These are phyloP conservation scores for Lasioglossum morio DNA, from an alignment of 2,888 invertebrate genomes.

Conservation along the genomic window DNA sequence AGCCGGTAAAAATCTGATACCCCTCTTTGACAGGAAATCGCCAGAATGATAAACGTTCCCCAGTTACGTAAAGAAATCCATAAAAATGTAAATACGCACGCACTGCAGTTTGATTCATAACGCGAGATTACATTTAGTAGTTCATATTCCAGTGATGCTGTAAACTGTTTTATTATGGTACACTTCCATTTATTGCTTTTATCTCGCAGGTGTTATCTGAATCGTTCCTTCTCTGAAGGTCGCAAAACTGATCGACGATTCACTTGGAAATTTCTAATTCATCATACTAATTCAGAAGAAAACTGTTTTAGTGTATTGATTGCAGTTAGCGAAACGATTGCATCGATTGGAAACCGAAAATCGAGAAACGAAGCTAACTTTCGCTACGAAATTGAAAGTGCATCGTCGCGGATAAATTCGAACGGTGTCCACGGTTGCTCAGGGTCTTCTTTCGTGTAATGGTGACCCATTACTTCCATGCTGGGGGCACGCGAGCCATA, in stretches of 20 bases:
- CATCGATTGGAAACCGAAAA: neutral
- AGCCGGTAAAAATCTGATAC: no score
- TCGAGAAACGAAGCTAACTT: neutral
- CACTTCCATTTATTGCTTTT: neutral
- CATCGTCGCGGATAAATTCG: neutral
- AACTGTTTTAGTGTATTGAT: neutral
- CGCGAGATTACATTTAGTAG: neutral
- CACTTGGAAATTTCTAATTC: neutral
- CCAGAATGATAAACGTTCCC: neutral
- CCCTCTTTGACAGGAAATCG: no score
- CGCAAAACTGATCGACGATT: neutral
- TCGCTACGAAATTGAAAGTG: neutral
- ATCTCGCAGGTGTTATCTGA: neutral
- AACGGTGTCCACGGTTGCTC: constrained; percentile 3
- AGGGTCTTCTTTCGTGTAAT: constrained; percentile 72
- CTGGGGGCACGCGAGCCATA: constrained; percentile 81
- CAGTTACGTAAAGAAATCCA: neutral
- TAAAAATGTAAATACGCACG: neutral
- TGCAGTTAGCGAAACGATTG: neutral
- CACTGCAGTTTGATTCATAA: neutral
- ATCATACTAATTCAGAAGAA: neutral
- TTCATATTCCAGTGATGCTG: neutral
- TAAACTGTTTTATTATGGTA: neutral
- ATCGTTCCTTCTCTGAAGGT: neutral
- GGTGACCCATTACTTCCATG: constrained; percentile 80